A percentile compares a stretch with the other conserved stretches of the same genome.
Conservation (phyloP, 2,888 invertebrate species). For the Troides helena region DNA sequence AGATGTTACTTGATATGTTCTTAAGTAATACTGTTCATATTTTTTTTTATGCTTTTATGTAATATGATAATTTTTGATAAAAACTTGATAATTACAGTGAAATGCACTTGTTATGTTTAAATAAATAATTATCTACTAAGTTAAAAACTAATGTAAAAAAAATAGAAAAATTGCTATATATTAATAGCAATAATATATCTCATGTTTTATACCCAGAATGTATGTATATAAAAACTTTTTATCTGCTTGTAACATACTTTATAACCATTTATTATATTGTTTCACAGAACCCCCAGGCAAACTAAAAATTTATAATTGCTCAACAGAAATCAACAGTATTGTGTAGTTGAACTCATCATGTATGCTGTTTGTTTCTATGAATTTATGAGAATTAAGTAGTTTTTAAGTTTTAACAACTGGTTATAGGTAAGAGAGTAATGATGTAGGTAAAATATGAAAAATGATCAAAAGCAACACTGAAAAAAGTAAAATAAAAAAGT, state of each 20-base stretch:
- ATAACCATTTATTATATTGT: not conserved
- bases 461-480: conserved; percentile 59
- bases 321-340: conserved; percentile 63
- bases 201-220: not conserved
- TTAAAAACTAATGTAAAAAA: not conserved
- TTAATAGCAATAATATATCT: not conserved
- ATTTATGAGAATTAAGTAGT: conserved; percentile 37
- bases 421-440: conserved; percentile 69
- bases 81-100: not conserved
- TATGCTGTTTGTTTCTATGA: conserved; percentile 52
- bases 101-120: not conserved
- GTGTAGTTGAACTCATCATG: conserved; percentile 56
- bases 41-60: not conserved
- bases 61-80: not conserved
- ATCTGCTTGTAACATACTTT: too few species aligned
- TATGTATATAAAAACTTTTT: not conserved
- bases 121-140: not conserved
- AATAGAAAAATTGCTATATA: not conserved
- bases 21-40: not conserved
- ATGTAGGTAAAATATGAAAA: conserved; percentile 56
- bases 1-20: not conserved
- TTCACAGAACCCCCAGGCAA: not conserved
- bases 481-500: conserved; percentile 43
- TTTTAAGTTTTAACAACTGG: conserved; percentile 35
- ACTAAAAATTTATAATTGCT: conserved; percentile 48